Percentiles rank a stretch among this genome's conserved stretches.
Conservation (phyloP, 2,797 vertebrate genomes). For the Pelochelys cantorii region DNA sequence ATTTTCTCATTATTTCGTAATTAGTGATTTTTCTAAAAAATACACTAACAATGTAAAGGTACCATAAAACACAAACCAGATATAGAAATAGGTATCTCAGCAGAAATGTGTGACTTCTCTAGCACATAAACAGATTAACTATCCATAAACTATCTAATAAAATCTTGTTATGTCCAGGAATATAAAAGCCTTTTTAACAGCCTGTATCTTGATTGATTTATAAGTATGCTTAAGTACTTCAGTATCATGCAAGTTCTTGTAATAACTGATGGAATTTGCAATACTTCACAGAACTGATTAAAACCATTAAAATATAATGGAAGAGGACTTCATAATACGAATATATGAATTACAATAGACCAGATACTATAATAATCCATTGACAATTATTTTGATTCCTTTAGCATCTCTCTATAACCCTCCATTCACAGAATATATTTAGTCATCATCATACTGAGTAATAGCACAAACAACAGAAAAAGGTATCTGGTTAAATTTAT, state of each 20-base stretch:
- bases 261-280: background rate
- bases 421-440: constrained; percentile 9
- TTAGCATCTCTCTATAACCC: fast-evolving
- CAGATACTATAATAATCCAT: background rate
- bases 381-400: constrained; percentile 18
- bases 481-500: background rate
- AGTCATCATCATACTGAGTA: constrained; percentile 14
- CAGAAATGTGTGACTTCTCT: constrained; percentile 38
- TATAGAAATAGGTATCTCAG: constrained; percentile 43
- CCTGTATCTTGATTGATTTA: constrained; percentile 19
- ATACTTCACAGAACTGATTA: background rate
- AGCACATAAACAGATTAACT: constrained; percentile 54
- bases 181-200: background rate
- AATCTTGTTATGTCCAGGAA: constrained; percentile 11
- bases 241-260: background rate
- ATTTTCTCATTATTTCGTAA: constrained; percentile 73
- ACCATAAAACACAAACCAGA: constrained; percentile 56
- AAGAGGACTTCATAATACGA: background rate
- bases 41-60: constrained; percentile 59
- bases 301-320: background rate
- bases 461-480: constrained; percentile 6
- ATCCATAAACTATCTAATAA: constrained; percentile 46
- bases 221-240: constrained; percentile 3
- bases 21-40: constrained; percentile 37
- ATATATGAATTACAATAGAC: constrained; percentile 2